phyloP scores from a whole-genome alignment of 2,888 invertebrate genomes.

The Pedicia rivosa region DNA sequence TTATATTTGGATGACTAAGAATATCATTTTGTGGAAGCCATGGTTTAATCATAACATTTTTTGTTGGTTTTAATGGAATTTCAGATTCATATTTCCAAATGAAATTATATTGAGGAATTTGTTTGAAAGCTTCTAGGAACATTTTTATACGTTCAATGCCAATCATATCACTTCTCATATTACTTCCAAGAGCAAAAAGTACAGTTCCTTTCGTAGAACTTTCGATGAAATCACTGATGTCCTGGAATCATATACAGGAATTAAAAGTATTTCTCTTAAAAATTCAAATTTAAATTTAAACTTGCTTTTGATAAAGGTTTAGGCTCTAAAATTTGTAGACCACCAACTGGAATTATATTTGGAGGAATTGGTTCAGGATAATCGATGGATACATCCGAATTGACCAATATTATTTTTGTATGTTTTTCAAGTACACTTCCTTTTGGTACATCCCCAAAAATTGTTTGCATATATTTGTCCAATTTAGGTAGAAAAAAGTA shows the following conservation, averaged over 20 bases:
- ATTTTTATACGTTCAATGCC: slow-evolving; percentile 13
- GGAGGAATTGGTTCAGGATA: slow-evolving; percentile 23
- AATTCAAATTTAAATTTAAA: too few relatives aligned
- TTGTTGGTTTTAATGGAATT: slow-evolving; percentile 18
- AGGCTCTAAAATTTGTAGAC: slow-evolving; percentile 22
- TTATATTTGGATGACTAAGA: slow-evolving; percentile 18
- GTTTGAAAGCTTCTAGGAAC: slow-evolving; percentile 17
- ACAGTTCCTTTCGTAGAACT: slow-evolving; percentile 21
- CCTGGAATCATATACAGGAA: slow-evolving; percentile 6
- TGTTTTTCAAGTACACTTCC: slow-evolving; percentile 14
- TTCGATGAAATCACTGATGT: slow-evolving; percentile 18
- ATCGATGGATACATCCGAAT: slow-evolving; percentile 22
- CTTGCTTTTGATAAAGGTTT: slow-evolving; percentile 15
- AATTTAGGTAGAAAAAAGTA: slow-evolving; percentile 12
- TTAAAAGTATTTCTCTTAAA: background rate
- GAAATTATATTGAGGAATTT: slow-evolving; percentile 22
- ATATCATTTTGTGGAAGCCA: slow-evolving; percentile 38
- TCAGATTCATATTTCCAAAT: slow-evolving; percentile 25
- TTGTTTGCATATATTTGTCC: slow-evolving; percentile 13
- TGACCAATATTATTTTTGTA: slow-evolving; percentile 20
- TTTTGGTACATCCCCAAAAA: slow-evolving; percentile 13
- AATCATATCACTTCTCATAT: slow-evolving; percentile 15
- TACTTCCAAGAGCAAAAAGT: slow-evolving; percentile 23
- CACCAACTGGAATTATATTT: slow-evolving; percentile 25
- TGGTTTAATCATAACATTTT: slow-evolving; percentile 29